A percentile compares a stretch with the other conserved stretches of the same genome.
phyloP scores from a whole-genome alignment of 2,113 vertebrate genomes.

The Chelonoidis abingdonii region DNA sequence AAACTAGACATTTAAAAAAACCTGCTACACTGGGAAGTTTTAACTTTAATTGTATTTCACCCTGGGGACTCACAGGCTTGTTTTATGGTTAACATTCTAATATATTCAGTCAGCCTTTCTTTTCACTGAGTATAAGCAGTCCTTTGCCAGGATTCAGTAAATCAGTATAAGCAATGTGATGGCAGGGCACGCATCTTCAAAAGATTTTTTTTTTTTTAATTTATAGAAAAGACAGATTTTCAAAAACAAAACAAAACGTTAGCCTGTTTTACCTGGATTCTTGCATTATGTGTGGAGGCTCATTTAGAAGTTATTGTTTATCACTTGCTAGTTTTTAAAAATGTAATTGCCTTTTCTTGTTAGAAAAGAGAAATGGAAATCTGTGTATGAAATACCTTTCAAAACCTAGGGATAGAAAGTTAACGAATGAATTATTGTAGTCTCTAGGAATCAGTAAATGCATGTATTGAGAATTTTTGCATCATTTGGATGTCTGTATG shows the following conservation, averaged over 20 bases:
- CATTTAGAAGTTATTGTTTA: background rate
- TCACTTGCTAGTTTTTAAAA: background rate
- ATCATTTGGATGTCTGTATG: constrained; percentile 7
- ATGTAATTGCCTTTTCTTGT: background rate
- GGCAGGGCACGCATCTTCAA: background rate
- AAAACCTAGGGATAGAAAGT: constrained; percentile 10
- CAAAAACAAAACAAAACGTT: constrained; percentile 3
- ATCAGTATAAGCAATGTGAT: constrained; percentile 31
- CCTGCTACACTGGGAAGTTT: constrained; percentile 46
- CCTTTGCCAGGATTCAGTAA: constrained; percentile 46
- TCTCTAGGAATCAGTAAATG: background rate
- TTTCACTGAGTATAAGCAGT: constrained; percentile 48
- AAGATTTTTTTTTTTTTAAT: constrained; percentile 36
- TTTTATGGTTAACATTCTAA: constrained; percentile 56
- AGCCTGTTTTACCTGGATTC: background rate
- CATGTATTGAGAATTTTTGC: background rate
- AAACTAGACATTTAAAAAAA: constrained; percentile 61
- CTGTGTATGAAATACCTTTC: background rate
- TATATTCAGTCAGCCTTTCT: constrained; percentile 40
- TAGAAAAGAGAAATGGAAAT: constrained; percentile 18
- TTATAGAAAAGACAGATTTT: background rate
- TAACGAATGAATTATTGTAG: background rate
- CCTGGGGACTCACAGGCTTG: background rate
- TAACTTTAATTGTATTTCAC: constrained; percentile 63
- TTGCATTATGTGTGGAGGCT: background rate